Evolutionary conservation across 1,140 invertebrate species (phyloP).

Genomic region (Diploscapter pachys): DNA sequence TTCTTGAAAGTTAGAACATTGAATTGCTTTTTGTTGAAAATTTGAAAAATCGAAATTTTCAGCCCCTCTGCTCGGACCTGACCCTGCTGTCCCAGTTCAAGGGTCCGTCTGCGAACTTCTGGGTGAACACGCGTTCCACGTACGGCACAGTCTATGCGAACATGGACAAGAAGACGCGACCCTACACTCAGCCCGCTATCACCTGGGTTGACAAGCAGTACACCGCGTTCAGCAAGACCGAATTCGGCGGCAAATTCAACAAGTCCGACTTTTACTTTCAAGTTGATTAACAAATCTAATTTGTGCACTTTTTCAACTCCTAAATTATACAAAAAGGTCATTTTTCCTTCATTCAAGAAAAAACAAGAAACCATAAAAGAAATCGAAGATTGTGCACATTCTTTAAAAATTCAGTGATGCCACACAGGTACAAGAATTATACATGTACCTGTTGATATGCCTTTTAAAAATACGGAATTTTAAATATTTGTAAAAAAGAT

Average conservation of each 20-base stretch:
- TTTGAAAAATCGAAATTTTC: background rate
- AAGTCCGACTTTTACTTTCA: background rate
- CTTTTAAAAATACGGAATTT: too few relatives aligned
- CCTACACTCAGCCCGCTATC: background rate
- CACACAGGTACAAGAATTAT: too few relatives aligned
- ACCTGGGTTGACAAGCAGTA: background rate
- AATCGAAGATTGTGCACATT: too few relatives aligned
- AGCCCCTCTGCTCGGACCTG: slow-evolving; percentile 20
- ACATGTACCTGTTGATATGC: too few relatives aligned
- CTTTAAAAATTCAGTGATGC: too few relatives aligned
- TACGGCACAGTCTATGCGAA: slow-evolving; percentile 1
- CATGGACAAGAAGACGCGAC: background rate
- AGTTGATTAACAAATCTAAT: background rate
- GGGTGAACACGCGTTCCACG: background rate
- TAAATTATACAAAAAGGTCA: background rate
- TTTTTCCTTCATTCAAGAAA: background rate
- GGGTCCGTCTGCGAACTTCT: slow-evolving; percentile 16
- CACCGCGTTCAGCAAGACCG: background rate
- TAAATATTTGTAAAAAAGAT: too few relatives aligned
- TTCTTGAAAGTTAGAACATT: too few relatives aligned
- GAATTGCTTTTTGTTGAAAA: too few relatives aligned
- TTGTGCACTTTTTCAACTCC: background rate
- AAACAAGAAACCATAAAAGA: background rate
- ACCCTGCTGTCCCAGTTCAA: background rate
- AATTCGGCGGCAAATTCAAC: background rate